phyloP scores from a whole-genome alignment of 2,888 invertebrate species.

The Malthinus seriepunctatus region DNA sequence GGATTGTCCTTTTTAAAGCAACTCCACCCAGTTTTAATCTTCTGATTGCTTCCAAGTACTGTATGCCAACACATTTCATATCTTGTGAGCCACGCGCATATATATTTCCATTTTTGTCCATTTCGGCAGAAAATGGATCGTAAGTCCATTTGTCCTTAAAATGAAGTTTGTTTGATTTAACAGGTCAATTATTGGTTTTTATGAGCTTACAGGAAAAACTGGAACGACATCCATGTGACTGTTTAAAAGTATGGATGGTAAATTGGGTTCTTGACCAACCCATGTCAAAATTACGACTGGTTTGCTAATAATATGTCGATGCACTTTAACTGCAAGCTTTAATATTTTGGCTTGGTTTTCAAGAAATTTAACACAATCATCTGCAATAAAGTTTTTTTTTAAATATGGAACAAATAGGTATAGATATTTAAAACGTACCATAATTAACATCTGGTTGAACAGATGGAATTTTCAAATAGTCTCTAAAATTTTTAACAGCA shows the following conservation, averaged over 20 bases:
- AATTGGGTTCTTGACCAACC: conserved; percentile 68
- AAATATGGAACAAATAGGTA: background rate
- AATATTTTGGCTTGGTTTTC: conserved; percentile 69
- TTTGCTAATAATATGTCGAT: conserved; percentile 52
- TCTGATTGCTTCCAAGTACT: conserved; percentile 76
- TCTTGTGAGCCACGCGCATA: conserved; percentile 78
- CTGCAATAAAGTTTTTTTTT: background rate
- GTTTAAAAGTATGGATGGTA: conserved; percentile 77
- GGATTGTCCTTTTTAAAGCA: conserved; percentile 66
- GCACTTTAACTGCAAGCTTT: conserved; percentile 63
- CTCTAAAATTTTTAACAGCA: conserved; percentile 75
- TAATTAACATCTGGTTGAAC: conserved; percentile 88
- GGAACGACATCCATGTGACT: conserved; percentile 96
- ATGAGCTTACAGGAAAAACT: conserved; percentile 63
- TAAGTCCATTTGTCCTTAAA: conserved; percentile 84
- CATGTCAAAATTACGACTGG: conserved; percentile 82
- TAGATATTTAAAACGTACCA: conserved; percentile 60
- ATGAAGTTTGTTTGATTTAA: conserved; percentile 22
- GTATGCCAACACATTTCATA: conserved; percentile 84
- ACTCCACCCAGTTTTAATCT: conserved; percentile 62
- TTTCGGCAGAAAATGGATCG: conserved; percentile 85
- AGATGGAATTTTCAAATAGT: conserved; percentile 84
- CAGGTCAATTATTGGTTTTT: background rate
- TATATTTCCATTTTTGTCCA: conserved; percentile 84
- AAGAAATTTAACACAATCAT: conserved; percentile 63